Conservation (phyloP, 53 echinoderm and acorn worm species). For the Actinopyga echinites region DNA sequence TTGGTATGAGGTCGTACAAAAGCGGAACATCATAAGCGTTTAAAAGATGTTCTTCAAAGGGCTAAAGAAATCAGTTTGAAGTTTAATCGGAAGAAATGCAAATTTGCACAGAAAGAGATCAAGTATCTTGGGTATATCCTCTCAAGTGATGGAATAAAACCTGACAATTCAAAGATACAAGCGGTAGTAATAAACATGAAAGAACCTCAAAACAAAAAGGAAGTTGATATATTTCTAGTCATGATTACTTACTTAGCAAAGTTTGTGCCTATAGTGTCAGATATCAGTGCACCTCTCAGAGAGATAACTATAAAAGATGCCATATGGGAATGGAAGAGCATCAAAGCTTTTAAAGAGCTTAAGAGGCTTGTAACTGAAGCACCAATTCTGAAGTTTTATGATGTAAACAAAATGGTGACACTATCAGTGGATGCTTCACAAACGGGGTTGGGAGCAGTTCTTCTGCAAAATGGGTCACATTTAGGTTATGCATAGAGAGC, state of each 20-base stretch:
- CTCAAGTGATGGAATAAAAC: not conserved
- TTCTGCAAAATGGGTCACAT: slow-evolving; percentile 20
- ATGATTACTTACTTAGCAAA: slow-evolving; percentile 30
- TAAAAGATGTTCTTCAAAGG: not conserved
- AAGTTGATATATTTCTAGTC: slow-evolving; percentile 39
- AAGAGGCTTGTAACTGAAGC: no score
- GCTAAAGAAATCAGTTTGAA: not conserved
- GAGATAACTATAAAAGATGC: slow-evolving; percentile 10
- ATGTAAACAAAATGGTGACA: not conserved
- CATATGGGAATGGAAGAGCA: not conserved
- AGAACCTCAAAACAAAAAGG: not conserved
- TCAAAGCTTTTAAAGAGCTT: not conserved
- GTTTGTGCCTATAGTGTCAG: slow-evolving; percentile 24
- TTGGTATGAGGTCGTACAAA: not conserved
- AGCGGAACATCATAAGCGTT: not conserved
- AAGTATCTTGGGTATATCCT: slow-evolving; percentile 17
- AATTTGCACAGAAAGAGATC: not conserved
- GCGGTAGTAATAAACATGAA: slow-evolving; percentile 16
- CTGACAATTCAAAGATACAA: slow-evolving; percentile 8
- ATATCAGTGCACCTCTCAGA: slow-evolving; percentile 21
- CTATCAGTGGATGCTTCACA: not conserved
- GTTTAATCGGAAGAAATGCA: slow-evolving; percentile 23
- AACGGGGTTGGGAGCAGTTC: slow-evolving; percentile 28
- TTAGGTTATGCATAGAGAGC: slow-evolving; percentile 39
- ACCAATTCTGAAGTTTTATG: not conserved